Conservation (phyloP, 1,140 invertebrate genomes). For the Andricus grossulariae region DNA sequence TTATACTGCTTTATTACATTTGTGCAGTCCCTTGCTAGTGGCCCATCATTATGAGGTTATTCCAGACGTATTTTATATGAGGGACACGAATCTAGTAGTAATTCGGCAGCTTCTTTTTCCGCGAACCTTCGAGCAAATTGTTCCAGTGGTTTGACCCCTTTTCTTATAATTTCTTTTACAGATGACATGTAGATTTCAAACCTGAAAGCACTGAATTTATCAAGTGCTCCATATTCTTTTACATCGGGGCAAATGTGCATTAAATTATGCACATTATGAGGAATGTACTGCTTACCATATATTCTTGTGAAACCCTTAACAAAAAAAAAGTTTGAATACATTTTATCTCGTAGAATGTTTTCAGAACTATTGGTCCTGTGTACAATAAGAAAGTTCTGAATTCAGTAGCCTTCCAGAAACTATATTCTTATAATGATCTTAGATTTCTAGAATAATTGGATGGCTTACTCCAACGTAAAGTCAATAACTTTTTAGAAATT, state of each 20-base stretch:
- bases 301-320: background rate
- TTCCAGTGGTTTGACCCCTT: background rate
- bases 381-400: background rate
- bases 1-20: too few species aligned
- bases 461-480: background rate
- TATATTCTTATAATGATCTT: background rate
- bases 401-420: too few species aligned
- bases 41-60: too few species aligned
- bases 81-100: too few species aligned
- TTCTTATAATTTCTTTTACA: background rate
- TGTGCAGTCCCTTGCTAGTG: too few species aligned
- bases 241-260: background rate
- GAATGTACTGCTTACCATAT: background rate
- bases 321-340: background rate
- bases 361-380: background rate
- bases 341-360: background rate
- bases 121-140: background rate
- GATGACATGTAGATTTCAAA: background rate
- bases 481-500: background rate
- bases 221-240: too few species aligned
- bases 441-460: background rate
- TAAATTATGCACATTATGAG: too few species aligned
- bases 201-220: too few species aligned
- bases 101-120: background rate
- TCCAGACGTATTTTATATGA: too few species aligned